Evolutionary conservation across 2,888 invertebrate species (phyloP).

Genomic region (Sussaba pulchella): DNA sequence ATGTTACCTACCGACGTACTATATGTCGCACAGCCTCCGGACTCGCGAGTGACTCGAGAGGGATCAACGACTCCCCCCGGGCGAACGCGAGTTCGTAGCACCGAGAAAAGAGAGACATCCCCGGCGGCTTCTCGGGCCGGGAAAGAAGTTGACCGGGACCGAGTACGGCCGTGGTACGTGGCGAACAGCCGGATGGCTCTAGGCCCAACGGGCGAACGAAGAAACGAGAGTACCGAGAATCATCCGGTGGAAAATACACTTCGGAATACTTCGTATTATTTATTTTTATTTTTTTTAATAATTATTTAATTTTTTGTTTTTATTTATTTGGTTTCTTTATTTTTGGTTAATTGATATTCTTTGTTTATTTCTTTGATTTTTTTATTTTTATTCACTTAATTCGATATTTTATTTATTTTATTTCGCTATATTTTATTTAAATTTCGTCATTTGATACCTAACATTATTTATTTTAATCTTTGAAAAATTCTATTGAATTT

Average conservation of each 20-base stretch:
- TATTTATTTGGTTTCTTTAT: no score
- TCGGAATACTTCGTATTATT: not conserved
- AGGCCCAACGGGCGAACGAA: not conserved
- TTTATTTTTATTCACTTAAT: not conserved
- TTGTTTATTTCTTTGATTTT: no score
- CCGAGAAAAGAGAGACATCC: conserved; percentile 49
- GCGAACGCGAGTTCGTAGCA: conserved; percentile 16
- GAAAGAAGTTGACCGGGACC: conserved; percentile 17
- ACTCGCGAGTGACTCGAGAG: conserved; percentile 27
- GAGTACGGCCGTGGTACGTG: not conserved
- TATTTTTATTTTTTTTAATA: not conserved
- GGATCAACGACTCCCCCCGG: conserved; percentile 57
- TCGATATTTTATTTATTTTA: no score
- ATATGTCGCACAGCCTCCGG: conserved; percentile 47
- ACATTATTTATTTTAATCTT: no score
- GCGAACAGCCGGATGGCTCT: no score
- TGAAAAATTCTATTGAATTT: no score
- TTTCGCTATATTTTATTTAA: no score
- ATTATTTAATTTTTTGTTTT: not conserved
- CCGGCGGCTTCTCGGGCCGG: conserved; percentile 19
- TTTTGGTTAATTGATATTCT: not conserved
- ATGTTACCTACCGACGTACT: conserved; percentile 29
- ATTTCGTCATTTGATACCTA: no score
- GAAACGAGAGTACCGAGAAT: not conserved
- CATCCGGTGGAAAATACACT: not conserved